Base-by-base conservation (phyloP, 2,797 vertebrate genomes). In the Sternotherus odoratus region DNA sequence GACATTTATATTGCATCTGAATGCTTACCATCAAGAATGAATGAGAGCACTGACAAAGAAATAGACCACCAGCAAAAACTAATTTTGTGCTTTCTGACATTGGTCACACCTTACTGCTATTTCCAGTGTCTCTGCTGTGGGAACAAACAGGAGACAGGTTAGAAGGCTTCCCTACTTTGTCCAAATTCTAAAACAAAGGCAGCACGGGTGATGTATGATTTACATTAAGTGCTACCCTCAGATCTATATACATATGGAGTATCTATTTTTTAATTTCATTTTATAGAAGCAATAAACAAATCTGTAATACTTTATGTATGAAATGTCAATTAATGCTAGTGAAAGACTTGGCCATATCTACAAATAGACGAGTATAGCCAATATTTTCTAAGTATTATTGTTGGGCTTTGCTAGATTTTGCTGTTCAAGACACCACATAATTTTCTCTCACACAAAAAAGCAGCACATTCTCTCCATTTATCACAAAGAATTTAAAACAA, bases 21-120 rank as follows among this genome's bases (percentile, higher is more conserved):
- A 39, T 12, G 12, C n/a, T 79, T 56, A 15, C 12, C 28, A 30
- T 12, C 56, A 30, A 79, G 15, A 51, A 54, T 49, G 66, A 94
- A 89, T 24, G 90, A 49, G 51, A 90, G 33, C 49, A 85, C 46
- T 69, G 60, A 88, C 91, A 82, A 86, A 93, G 23, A 30, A 94
- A 87, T 0, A 4, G 12, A 83, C 57, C 15, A 39, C n/a, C 23
- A 88, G 57, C 46, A 95, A 85, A 94, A 88, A 54, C 5, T 88
- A 11, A 83, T 66, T 66, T 66, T 66, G 63, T 66, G n/a, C n/a
- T 66, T n/a, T 66, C n/a, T 36, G 17, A 36, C 16, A 11, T n/a
- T 66, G 63, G 63, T 66, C 4, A 66, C 12, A 16, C 28, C n/a
- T 66, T 66, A n/a, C 63, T 66, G n/a, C 36, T 36, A 66, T 66